Evolutionary conservation across 2,888 invertebrate species (phyloP), one percentile per base, ranked within the genome.

Genomic region (Ennomos fuscantarius): DNA sequence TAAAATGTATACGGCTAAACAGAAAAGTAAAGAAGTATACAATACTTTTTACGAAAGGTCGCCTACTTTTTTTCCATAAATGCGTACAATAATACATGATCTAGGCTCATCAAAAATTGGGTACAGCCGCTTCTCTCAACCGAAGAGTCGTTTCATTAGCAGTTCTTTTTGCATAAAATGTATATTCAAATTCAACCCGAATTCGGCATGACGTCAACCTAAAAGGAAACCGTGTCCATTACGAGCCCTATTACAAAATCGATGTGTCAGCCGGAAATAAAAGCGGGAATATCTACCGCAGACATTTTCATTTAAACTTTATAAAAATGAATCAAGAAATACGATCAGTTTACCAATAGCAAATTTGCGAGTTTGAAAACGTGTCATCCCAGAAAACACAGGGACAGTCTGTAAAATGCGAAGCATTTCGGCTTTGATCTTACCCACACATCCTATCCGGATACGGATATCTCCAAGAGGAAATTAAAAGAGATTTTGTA

Each of bases 191-290:
- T 65, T 63, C 64, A 59, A 63, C 62, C 65, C 65, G 53, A 68
- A 65, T 63, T 58, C 60, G 50, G 46, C 37, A 62, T 65, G 63
- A 65, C 65, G 63, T 68, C 65, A 68, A 37, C 33, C 60, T 51
- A 58, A 65, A 55, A 65, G 65, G 62, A 68, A 68, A 60, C 65
- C 57, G 54, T 47, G 55, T 39, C 50, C 59, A 60, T 61, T 61
- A 62, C 54, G 62, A 59, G 62, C 51, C 53, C 61, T 63, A 60
- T 68, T 68, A 68, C 63, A 51, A 59, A 68, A 68, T 55, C 56
- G 62, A 65, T 68, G 65, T 43, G 63, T 68, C 65, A 62, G 53
- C 52, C 63, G 65, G 67, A 65, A 65, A 60, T 43, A 45, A 54
- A 41, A 44, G 40, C 35, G 46, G 51, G 43, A 47, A 57, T 48